A percentile compares a stretch with the other conserved stretches of the same genome.
Evolutionary conservation across 2,113 vertebrate species (phyloP).

Genomic region (Thamnophis sirtalis): DNA sequence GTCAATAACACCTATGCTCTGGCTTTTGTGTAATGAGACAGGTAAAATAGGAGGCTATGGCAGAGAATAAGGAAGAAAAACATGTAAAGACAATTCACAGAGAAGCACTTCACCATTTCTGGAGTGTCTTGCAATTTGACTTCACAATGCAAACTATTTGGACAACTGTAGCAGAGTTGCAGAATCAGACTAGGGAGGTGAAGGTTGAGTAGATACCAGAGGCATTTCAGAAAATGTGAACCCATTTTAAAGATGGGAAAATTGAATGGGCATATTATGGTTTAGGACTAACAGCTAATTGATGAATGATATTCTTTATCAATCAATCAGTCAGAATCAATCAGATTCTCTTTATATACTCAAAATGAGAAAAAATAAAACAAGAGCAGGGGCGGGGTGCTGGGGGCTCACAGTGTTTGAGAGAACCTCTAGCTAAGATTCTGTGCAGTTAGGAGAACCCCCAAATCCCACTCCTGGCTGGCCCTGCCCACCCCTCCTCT

Average conservation of each 20-base stretch:
- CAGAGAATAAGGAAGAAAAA: background rate
- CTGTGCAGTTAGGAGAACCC: too few relatives aligned
- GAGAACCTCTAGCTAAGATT: too few relatives aligned
- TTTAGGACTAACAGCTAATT: background rate
- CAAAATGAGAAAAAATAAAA: background rate
- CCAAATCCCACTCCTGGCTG: too few relatives aligned
- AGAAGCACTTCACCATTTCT: background rate
- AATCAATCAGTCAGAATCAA: background rate
- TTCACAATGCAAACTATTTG: background rate
- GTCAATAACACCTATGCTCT: background rate
- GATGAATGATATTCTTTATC: background rate
- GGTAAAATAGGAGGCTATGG: background rate
- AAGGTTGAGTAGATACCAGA: background rate
- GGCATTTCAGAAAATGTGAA: background rate
- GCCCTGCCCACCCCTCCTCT: too few relatives aligned
- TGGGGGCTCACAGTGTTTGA: too few relatives aligned
- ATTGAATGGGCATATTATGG: background rate
- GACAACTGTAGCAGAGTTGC: background rate
- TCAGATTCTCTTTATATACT: background rate
- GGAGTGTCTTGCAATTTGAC: background rate
- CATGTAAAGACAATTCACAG: background rate
- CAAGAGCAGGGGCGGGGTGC: too few relatives aligned
- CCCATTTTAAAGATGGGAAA: background rate
- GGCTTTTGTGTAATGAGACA: background rate
- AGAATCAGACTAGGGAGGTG: background rate